phyloP scores from a whole-genome alignment of 1,140 invertebrate species.

The Trichonephila clavata region DNA sequence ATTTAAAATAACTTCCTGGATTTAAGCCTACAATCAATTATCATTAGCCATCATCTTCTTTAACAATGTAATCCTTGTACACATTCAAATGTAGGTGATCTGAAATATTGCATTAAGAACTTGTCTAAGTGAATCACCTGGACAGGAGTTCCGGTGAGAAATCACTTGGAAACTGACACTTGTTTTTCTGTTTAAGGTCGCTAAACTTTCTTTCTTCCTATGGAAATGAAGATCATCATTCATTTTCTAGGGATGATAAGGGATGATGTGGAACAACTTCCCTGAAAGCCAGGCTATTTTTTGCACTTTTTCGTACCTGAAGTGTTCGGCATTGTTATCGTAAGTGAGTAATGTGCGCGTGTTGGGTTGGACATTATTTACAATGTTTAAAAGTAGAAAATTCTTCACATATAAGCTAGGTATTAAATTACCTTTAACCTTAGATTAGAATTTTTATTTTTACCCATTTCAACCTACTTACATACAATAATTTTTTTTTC shows the following conservation, averaged over 20 bases:
- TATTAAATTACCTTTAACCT: neutral
- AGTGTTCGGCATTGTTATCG: neutral
- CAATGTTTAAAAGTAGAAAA: neutral
- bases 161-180: neutral
- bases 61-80: neutral
- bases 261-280: neutral
- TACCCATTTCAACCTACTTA: neutral
- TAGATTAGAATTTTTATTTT: neutral
- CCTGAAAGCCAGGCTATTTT: neutral
- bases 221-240: neutral
- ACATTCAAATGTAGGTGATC: constrained; percentile 16
- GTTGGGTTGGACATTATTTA: neutral
- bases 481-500: no score
- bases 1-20: neutral
- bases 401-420: neutral
- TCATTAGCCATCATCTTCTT: neutral
- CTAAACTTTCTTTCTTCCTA: constrained; percentile 3
- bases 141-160: neutral
- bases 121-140: neutral
- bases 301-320: neutral
- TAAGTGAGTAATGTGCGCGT: neutral
- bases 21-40: neutral
- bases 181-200: neutral
- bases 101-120: neutral
- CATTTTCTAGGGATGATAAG: neutral